Evolutionary conservation across 2,888 invertebrate species (phyloP).

Genomic region (Lepidocyrtoides sp.): DNA sequence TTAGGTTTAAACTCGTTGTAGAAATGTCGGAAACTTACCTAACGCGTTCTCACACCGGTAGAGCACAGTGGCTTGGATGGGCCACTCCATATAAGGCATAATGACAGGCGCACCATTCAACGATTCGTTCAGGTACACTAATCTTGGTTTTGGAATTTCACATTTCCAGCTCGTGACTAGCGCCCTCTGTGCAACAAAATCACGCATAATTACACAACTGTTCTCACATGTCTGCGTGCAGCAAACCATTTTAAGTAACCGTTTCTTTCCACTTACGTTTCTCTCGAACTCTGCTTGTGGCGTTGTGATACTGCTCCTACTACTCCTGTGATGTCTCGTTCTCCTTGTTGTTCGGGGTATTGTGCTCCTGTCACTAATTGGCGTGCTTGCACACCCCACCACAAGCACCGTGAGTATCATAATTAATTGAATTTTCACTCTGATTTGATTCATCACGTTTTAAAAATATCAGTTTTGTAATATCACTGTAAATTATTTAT

Average conservation of each 20-base stretch:
- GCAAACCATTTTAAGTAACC: no score
- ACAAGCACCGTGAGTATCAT: not conserved
- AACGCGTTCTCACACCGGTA: slow-evolving; percentile 74
- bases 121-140: slow-evolving; percentile 78
- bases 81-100: slow-evolving; percentile 36
- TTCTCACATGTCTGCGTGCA: not conserved
- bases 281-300: not conserved
- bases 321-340: slow-evolving; percentile 32
- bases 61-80: slow-evolving; percentile 57
- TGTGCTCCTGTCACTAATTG: not conserved
- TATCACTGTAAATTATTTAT: no score
- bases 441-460: not conserved
- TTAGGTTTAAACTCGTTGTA: no score
- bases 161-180: slow-evolving; percentile 63
- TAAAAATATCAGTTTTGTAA: not conserved
- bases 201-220: no score
- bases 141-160: slow-evolving; percentile 68
- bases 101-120: not conserved
- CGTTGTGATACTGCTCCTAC: not conserved
- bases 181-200: not conserved
- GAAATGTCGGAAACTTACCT: slow-evolving; percentile 39
- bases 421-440: not conserved
- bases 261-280: slow-evolving; percentile 49
- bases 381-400: not conserved
- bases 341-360: not conserved